phyloP scores from a whole-genome alignment of 37 sponge, comb jelly and placozoan species.

The Hexactinellida sp. region DNA sequence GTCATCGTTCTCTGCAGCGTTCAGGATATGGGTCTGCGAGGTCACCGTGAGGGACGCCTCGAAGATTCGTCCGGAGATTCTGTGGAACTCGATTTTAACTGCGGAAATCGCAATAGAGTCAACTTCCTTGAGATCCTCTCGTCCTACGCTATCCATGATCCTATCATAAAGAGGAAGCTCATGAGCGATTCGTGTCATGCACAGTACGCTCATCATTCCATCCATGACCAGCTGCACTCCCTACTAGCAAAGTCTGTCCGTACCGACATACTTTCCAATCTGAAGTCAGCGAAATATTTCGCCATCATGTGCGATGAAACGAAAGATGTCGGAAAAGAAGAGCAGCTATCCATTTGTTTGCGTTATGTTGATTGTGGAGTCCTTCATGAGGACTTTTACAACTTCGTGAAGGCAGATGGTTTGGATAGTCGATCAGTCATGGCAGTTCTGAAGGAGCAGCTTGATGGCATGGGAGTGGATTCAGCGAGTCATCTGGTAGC shows the following conservation, averaged over 20 bases:
- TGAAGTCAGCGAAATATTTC: not conserved
- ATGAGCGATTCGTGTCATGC: not conserved
- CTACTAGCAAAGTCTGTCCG: conserved; percentile 8
- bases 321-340: conserved; percentile 16
- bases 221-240: not conserved
- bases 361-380: conserved; percentile 16
- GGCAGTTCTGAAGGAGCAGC: not conserved
- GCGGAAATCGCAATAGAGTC: conserved; percentile 1
- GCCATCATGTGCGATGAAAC: conserved; percentile 15
- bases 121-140: conserved; percentile 13
- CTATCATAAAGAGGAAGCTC: conserved; percentile 17
- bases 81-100: conserved; percentile 10
- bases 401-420: conserved; percentile 9
- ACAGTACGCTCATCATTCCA: not conserved
- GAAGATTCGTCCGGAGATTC: not conserved
- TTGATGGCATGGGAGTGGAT: not conserved
- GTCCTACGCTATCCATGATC: not conserved
- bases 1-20: conserved; percentile 16
- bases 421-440: not conserved
- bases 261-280: conserved; percentile 15
- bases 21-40: conserved; percentile 16
- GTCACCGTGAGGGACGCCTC: conserved; percentile 7
- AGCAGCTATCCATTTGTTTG: conserved; percentile 19
- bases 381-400: conserved; percentile 17
- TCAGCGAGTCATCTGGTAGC: not conserved